Base-by-base conservation (phyloP, 2,888 invertebrate species). In the Iphiclides podalirius region DNA sequence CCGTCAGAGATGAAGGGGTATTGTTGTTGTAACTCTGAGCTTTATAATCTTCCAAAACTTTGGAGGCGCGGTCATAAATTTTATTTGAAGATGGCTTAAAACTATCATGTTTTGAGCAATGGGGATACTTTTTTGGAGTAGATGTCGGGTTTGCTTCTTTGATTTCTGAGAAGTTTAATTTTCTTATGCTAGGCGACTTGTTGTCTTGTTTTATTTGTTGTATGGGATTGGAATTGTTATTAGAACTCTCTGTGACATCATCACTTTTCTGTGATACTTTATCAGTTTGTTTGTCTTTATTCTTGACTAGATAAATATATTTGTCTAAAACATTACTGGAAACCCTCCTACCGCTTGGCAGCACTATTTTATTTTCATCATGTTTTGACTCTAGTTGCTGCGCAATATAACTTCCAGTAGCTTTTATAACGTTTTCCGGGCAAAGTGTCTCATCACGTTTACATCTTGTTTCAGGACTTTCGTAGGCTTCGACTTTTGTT, bases 281-380 rank as follows among this genome's bases (percentile, higher is more conserved):
- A 0, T 77, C 75, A 2, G 31, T 31, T 7, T 54, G n/a, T 40
- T 68, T 70, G 7, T 65, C 49, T 54, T 71, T 76, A 52, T 72
- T 81, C 65, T 80, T 81, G 0, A 80, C 83, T 56, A 88, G 75
- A 61, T 88, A 88, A 59, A 88, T 88, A 53, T 88, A 88, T 59
- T 85, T 87, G 58, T 88, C 84, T 39, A 88, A 67, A 16, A 86
- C 62, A 58, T 61, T 69, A 60, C 72, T 77, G 1, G 81, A 60
- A 0, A 83, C 77, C 31, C 72, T 60, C 37, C 81, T 63, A 0
- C 83, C 84, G 57, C 85, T 85, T 0, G 84, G 83, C 4, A 82
- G 60, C 53, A 64, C 75, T 1, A 85, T 63, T 52, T 82, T 77
- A 52, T 70, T 66, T 13, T 46, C 57, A 49, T 58, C 56, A 53